Conservation (phyloP, 1,140 invertebrate genomes). For the Anastrepha obliqua region DNA sequence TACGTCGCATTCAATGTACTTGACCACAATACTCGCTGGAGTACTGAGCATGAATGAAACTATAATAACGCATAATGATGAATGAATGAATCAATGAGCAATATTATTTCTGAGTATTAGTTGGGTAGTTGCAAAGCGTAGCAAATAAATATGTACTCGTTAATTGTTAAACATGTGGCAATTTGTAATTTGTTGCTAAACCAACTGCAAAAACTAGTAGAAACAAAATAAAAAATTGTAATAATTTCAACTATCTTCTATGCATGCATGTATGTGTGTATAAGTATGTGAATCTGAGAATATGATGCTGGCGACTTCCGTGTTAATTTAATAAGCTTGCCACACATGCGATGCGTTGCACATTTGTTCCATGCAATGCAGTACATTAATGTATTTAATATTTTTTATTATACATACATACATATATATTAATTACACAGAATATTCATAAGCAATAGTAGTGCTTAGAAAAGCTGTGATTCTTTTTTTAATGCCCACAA, state of each 20-base stretch:
- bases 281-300: background rate
- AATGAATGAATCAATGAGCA: conserved; percentile 13
- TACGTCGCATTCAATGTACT: background rate
- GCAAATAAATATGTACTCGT: background rate
- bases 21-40: background rate
- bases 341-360: background rate
- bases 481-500: background rate
- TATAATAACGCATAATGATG: background rate
- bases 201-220: background rate
- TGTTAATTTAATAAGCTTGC: conserved; percentile 45
- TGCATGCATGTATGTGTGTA: background rate
- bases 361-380: conserved; percentile 5
- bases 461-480: background rate
- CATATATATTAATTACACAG: background rate
- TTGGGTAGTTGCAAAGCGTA: background rate
- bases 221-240: conserved; percentile 12
- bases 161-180: conserved; percentile 8
- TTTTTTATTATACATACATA: background rate
- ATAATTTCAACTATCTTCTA: background rate
- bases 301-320: conserved; percentile 20
- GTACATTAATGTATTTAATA: background rate
- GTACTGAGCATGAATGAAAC: conserved; percentile 19
- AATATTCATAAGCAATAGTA: background rate
- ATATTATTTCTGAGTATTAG: too few species aligned
- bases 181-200: conserved; percentile 28